Conservation (phyloP, 92 coral and sea anemone species). For the Epizoanthus rinbou region DNA sequence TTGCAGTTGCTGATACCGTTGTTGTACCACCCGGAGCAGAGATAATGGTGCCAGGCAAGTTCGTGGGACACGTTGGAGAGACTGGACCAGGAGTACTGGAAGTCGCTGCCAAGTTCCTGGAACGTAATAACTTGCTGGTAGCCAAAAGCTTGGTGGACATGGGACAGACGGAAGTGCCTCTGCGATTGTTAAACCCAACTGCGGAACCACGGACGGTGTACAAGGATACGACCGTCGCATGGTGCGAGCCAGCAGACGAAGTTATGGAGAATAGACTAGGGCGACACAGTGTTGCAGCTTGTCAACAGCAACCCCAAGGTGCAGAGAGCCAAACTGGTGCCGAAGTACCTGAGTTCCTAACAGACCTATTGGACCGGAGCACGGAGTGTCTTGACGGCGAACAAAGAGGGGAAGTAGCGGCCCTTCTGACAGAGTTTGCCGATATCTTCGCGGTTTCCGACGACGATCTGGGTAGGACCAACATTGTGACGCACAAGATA, state of each 20-base stretch:
- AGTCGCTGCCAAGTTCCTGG: conserved; percentile 13
- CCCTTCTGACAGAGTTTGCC: not conserved
- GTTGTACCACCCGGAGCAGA: conserved; percentile 33
- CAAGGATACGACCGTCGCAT: conserved; percentile 30
- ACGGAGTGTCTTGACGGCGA: not conserved
- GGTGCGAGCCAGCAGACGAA: conserved; percentile 30
- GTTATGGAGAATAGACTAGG: conserved; percentile 12
- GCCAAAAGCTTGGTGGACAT: conserved; percentile 43
- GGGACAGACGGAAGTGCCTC: conserved; percentile 36
- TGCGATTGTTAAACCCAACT: conserved; percentile 28
- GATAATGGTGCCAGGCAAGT: conserved; percentile 40
- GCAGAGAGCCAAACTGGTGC: not conserved
- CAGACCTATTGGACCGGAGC: conserved; percentile 14
- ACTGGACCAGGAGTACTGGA: conserved; percentile 38
- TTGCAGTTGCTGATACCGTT: conserved; percentile 37
- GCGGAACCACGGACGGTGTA: conserved; percentile 10
- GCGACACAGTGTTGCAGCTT: not conserved
- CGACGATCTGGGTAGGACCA: conserved; percentile 18
- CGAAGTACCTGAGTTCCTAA: conserved; percentile 7
- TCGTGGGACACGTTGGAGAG: conserved; percentile 6
- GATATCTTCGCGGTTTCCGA: not conserved
- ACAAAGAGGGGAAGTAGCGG: conserved; percentile 17
- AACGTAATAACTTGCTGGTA: conserved; percentile 31
- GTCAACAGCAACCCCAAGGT: not conserved
- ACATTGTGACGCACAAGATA: conserved; percentile 33